Conservation (phyloP, 2,113 vertebrate genomes). For the Aplodontia rufa region DNA sequence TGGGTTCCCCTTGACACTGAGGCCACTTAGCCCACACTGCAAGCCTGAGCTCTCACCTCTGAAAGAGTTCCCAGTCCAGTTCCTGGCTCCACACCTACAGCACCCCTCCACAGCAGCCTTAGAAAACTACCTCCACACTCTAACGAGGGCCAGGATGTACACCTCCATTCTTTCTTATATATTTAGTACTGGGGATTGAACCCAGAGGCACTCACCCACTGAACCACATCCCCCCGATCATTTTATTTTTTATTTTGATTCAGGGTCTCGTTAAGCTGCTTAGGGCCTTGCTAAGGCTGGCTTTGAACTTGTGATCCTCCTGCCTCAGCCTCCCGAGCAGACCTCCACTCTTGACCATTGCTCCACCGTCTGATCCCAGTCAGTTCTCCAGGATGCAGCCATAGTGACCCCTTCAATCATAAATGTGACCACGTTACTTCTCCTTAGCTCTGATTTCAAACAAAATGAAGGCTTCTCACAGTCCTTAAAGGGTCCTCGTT, state of each 20-base stretch:
- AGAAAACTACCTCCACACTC: neutral
- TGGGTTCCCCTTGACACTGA: neutral
- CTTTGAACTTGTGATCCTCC: no score
- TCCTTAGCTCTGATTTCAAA: neutral
- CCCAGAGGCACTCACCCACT: no score
- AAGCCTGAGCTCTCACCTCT: neutral
- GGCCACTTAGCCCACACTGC: neutral
- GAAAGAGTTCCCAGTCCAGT: neutral
- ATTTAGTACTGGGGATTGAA: no score
- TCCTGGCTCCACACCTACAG: neutral
- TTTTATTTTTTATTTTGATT: no score
- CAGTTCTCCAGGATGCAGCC: neutral
- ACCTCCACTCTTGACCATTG: neutral
- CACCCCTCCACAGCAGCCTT: no score
- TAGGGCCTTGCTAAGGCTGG: no score
- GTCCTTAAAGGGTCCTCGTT: neutral
- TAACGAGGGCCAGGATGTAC: neutral
- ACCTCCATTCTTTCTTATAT: no score
- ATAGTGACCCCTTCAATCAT: neutral
- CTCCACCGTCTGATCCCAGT: neutral
- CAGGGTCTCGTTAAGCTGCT: no score
- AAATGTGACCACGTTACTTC: neutral
- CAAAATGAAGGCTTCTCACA: neutral
- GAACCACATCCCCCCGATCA: no score
- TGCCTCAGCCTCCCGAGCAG: no score